Evolutionary conservation across 92 coral and sea anemone species (phyloP).

Genomic region (Montipora capitata): DNA sequence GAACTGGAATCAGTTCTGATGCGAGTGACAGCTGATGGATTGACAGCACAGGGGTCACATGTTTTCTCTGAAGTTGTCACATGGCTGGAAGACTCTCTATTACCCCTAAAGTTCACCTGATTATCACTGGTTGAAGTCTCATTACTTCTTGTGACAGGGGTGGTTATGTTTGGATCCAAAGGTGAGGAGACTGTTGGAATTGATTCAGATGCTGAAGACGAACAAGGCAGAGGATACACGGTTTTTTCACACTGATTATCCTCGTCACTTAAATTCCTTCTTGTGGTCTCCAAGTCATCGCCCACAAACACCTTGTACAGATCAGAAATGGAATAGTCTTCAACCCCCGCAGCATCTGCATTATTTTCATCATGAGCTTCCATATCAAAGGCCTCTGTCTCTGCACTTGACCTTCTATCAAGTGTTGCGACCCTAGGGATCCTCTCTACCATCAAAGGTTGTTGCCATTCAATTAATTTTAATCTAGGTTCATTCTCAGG

Average conservation of each 20-base stretch:
- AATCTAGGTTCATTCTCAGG: constrained; percentile 70
- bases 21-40: background rate
- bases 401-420: constrained; percentile 5
- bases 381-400: background rate
- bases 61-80: background rate
- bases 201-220: background rate
- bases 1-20: background rate
- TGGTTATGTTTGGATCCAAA: background rate
- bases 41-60: background rate
- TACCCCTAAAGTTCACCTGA: background rate
- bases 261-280: constrained; percentile 58
- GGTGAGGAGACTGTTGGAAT: background rate
- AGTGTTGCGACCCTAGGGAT: background rate
- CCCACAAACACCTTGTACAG: constrained; percentile 50
- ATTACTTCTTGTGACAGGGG: background rate
- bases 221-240: background rate
- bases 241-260: background rate
- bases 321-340: constrained; percentile 33
- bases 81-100: background rate
- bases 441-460: constrained; percentile 46
- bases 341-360: background rate
- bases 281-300: constrained; percentile 37
- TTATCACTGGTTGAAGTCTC: background rate
- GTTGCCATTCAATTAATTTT: constrained; percentile 78
- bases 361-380: constrained; percentile 19